Conservation (phyloP, 2,888 invertebrate species). For the Megalurothrips usitatus region DNA sequence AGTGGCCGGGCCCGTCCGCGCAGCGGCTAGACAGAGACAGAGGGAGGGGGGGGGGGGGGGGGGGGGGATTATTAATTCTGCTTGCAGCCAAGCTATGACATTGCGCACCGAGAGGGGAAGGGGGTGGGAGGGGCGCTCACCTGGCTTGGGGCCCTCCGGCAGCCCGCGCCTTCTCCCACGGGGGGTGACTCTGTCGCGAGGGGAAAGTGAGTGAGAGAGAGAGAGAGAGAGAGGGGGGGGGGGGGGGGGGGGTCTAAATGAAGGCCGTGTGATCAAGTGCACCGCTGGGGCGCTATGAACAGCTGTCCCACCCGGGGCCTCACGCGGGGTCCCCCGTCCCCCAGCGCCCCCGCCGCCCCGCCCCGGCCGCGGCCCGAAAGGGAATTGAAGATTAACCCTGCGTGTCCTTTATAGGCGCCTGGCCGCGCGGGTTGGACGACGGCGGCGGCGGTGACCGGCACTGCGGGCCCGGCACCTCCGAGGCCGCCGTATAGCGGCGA, state of each 20-base stretch:
- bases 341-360: not conserved
- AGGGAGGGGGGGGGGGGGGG: not conserved
- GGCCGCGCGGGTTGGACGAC: not conserved
- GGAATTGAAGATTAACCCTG: conserved; percentile 22
- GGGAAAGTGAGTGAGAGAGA: too few relatives aligned
- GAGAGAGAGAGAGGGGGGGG: not conserved
- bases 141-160: not conserved
- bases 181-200: too few relatives aligned
- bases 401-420: not conserved
- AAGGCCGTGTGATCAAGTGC: conserved; percentile 3
- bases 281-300: conserved; percentile 5
- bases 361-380: not conserved
- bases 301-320: not conserved
- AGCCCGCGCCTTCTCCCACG: too few relatives aligned
- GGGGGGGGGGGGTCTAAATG: not conserved
- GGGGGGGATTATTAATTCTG: not conserved
- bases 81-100: too few relatives aligned
- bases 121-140: not conserved
- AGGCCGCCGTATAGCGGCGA: not conserved
- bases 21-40: not conserved
- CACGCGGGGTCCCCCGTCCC: not conserved
- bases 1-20: not conserved
- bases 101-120: not conserved
- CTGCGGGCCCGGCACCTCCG: not conserved
- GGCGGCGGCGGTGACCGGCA: not conserved